Evolutionary conservation across 2,113 vertebrate species (phyloP).

Genomic region (Gadus chalcogrammus): DNA sequence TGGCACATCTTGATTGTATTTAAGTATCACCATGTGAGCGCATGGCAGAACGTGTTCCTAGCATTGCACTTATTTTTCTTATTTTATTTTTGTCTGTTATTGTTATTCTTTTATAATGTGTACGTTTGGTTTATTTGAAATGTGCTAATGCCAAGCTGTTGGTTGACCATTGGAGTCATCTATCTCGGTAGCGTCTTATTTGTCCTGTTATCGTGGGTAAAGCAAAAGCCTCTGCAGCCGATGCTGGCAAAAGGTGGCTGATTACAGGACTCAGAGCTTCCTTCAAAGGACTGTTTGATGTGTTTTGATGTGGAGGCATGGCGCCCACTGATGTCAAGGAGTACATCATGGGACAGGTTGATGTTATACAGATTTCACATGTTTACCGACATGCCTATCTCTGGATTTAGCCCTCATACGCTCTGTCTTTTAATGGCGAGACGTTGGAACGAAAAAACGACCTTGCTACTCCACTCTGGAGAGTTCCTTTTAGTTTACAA

Average conservation of each 20-base stretch:
- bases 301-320: not conserved
- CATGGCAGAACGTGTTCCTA: no score
- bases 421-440: no score
- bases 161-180: not conserved
- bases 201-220: not conserved
- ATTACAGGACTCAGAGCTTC: not conserved
- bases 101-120: no score
- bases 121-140: not conserved
- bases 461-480: no score
- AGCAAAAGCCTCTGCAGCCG: not conserved
- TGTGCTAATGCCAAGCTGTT: no score
- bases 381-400: no score
- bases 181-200: not conserved
- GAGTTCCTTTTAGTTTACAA: no score
- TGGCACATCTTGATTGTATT: not conserved
- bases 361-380: no score
- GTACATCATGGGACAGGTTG: not conserved
- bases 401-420: no score
- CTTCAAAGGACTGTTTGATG: conserved; percentile 1
- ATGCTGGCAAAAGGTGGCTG: conserved; percentile 3
- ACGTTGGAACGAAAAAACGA: no score
- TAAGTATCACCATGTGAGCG: not conserved
- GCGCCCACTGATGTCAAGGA: not conserved
- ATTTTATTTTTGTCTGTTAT: not conserved
- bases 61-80: no score